Base-by-base conservation (phyloP, 2,888 invertebrate species). In the Geotrupes spiniger region DNA sequence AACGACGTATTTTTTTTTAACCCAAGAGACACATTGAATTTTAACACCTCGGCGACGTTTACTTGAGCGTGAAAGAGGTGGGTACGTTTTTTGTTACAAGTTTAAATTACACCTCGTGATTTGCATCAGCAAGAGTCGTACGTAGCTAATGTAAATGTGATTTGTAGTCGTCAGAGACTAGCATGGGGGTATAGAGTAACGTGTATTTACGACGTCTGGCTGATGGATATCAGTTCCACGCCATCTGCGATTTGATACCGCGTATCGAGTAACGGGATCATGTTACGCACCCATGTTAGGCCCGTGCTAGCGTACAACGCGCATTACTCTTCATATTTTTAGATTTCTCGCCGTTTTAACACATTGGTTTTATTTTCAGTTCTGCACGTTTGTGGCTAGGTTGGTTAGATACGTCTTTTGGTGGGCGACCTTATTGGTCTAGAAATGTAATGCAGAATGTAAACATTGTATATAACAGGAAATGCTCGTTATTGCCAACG, bases 201-300 rank as follows among this genome's bases (percentile, higher is more conserved):
- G 52, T 53, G 60, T 64, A 64, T 63, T 64, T 63, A 64, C 63
- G 61, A 62, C 59, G 63, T 61, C 62, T 65, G 60, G 57, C 54
- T 67, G 70, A 69, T 69, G 68, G 69, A 65, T 70, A 71, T 71
- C 70, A 66, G 64, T 70, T 71, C 67, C 70, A 68, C 69, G 66
- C 70, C 71, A 71, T 71, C 71, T 70, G 71, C 65, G 61, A 71
- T 64, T 56, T 60, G 71, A 71, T 69, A 63, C 57, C 57, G 52
- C 57, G 56, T 63, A 66, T 70, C 67, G 58, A 53, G 57, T 69
- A 61, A 62, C 67, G 52, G 59, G 57, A 58, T 64, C 61, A 54
- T 51, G 54, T 68, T 67, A 59, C 63, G 59, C 61, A 59, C 52
- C 64, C 64, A 63, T 63, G 65, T 65, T 63, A 63, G 65, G 63